A percentile compares a stretch with the other conserved stretches of the same genome.
Evolutionary conservation across 2,113 vertebrate species (phyloP).

Genomic region (Perca flavescens): DNA sequence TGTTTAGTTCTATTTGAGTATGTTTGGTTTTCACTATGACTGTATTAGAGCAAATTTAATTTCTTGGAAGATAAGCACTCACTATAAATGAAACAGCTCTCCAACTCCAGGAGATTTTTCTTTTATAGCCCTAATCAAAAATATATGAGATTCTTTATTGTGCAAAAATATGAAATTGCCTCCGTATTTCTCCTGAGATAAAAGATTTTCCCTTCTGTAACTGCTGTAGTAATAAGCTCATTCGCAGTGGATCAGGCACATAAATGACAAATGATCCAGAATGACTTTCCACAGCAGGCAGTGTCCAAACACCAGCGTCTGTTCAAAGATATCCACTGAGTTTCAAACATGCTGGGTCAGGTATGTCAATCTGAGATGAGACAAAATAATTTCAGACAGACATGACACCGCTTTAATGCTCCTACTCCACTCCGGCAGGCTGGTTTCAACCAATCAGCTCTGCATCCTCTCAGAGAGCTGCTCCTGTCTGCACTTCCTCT

Average conservation of each 20-base stretch:
- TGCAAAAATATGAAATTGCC: slow-evolving; percentile 49
- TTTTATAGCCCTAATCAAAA: slow-evolving; percentile 60
- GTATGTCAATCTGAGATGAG: slow-evolving; percentile 11
- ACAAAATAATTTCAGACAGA: slow-evolving; percentile 17
- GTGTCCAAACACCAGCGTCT: slow-evolving; percentile 5
- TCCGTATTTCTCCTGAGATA: slow-evolving; percentile 37
- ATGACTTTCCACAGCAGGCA: slow-evolving; percentile 4
- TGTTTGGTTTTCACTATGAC: neutral
- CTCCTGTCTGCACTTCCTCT: slow-evolving; percentile 58
- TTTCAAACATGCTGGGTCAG: slow-evolving; percentile 14
- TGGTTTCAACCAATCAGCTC: slow-evolving; percentile 55
- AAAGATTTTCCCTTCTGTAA: slow-evolving; percentile 29
- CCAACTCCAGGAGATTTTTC: neutral
- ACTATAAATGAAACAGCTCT: slow-evolving; percentile 25
- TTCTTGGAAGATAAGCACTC: slow-evolving; percentile 12
- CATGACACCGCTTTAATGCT: slow-evolving; percentile 23
- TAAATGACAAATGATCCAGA: slow-evolving; percentile 39
- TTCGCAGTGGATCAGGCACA: slow-evolving; percentile 31
- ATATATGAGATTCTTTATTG: slow-evolving; percentile 50
- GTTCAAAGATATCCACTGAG: slow-evolving; percentile 4
- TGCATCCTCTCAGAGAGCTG: slow-evolving; percentile 35
- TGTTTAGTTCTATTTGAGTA: slow-evolving; percentile 1
- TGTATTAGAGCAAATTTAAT: neutral
- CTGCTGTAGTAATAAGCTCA: slow-evolving; percentile 32
- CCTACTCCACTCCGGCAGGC: slow-evolving; percentile 23